Evolutionary conservation across 2,113 vertebrate genomes (phyloP), one percentile per base, ranked within the genome.

Genomic region (Ondatra zibethicus): DNA sequence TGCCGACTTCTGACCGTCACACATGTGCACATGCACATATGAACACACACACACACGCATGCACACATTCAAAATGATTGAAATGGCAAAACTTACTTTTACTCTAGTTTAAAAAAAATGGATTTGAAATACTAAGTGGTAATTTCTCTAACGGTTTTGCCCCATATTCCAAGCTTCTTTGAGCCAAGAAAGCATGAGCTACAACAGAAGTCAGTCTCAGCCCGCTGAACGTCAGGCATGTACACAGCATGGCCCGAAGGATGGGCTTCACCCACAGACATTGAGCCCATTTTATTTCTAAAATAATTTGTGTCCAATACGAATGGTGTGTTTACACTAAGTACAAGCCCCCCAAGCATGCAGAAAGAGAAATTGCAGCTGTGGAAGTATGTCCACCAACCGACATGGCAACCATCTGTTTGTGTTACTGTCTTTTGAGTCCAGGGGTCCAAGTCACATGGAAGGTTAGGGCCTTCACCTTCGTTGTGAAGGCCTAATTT

Each of bases 391-490:
- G 39, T 87, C 92, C 95, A 89, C 90, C 96, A 1, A 84, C 39
- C 63, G 88, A 65, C 0, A 7, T 7, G 87, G 93, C 75, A 92
- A 66, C 91, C 95, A 92, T 81, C 93, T 97, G 95, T 68, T 96
- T 88, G 91, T 84, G 84, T 42, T 0, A 1, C 65, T 27, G 76
- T 86, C 72, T 87, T 63, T 29, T 93, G 89, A 97, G 88, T 82
- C 93, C 82, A 61, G 84, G 92, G 92, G 95, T 72, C 61, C 77
- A 73, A 92, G 84, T 95, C 98, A 98, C 39, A 96, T 89, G 96
- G 91, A 27, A 91, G 94, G 97, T 95, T 97, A 97, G 92, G 96
- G 94, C 98, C 91, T 78, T 97, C 97, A 94, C 97, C 97, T 97
- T 93, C 86, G 96, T 39, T 90, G 84, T 3, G 96, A 96, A 96